Conservation (phyloP, 2,888 invertebrate species). For the Meteorus cinctellus region DNA sequence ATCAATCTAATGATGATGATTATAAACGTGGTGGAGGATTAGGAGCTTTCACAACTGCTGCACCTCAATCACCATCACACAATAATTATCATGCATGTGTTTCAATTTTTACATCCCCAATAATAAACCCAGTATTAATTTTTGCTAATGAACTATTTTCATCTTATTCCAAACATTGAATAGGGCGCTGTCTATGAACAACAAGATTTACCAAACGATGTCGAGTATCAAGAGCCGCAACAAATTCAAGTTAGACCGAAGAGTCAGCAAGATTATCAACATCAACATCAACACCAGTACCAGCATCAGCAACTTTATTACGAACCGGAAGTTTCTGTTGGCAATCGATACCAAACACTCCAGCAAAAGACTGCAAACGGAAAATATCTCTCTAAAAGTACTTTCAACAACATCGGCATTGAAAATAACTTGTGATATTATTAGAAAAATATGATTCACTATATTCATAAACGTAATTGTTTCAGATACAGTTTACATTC, state of each 20-base stretch:
- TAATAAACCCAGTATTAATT: background rate
- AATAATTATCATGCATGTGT: slow-evolving; percentile 28
- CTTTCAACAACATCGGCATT: background rate
- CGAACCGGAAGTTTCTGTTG: slow-evolving; percentile 63
- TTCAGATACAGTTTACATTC: slow-evolving; percentile 61
- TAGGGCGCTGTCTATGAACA: slow-evolving; percentile 57
- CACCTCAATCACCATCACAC: slow-evolving; percentile 52
- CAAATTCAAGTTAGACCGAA: slow-evolving; percentile 52
- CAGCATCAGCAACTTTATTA: slow-evolving; percentile 57
- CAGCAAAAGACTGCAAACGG: slow-evolving; percentile 62
- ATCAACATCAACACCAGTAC: slow-evolving; percentile 47
- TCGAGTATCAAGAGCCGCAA: slow-evolving; percentile 56
- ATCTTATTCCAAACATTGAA: slow-evolving; percentile 39
- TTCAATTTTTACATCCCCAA: background rate
- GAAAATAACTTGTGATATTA: background rate
- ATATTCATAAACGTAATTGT: background rate
- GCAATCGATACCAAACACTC: slow-evolving; percentile 63
- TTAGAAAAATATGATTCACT: background rate
- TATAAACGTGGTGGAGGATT: slow-evolving; percentile 49
- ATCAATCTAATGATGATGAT: slow-evolving; percentile 45
- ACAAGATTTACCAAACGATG: slow-evolving; percentile 54
- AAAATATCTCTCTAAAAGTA: slow-evolving; percentile 64
- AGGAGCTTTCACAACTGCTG: slow-evolving; percentile 39
- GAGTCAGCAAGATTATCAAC: slow-evolving; percentile 44
- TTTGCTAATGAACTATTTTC: no score